A percentile compares a stretch with the other conserved stretches of the same genome.
These are phyloP conservation scores for Cryptosula pallasiana DNA, from an alignment of 2,888 invertebrate genomes.

Conservation along the genomic window DNA sequence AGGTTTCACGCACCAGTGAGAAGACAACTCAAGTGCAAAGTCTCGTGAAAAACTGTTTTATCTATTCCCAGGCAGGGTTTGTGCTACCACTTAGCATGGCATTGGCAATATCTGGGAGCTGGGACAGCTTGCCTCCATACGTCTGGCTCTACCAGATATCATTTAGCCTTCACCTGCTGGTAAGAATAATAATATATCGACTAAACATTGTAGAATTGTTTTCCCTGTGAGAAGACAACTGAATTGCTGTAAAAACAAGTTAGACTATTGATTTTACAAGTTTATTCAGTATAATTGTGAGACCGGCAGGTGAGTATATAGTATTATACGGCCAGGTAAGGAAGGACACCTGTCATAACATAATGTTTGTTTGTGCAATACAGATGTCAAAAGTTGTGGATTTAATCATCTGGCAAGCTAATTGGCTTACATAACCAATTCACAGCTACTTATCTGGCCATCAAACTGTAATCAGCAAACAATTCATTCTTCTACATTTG, in stretches of 20 bases:
- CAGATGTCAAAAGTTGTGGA: not conserved
- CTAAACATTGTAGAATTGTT: too few relatives aligned
- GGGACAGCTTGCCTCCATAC: not conserved
- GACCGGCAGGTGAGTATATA: too few relatives aligned
- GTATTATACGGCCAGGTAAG: too few relatives aligned
- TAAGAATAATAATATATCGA: not conserved
- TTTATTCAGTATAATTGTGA: too few relatives aligned
- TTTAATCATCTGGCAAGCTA: not conserved
- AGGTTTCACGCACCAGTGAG: too few relatives aligned
- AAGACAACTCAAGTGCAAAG: too few relatives aligned
- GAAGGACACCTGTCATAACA: too few relatives aligned
- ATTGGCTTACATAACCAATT: not conserved
- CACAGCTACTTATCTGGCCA: not conserved
- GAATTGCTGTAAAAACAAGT: too few relatives aligned
- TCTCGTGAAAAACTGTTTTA: too few relatives aligned
- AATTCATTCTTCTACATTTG: too few relatives aligned
- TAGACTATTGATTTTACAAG: too few relatives aligned
- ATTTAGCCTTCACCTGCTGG: not conserved
- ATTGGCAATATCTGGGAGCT: not conserved
- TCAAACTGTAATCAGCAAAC: not conserved
- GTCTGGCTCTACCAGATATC: not conserved
- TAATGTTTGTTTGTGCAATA: not conserved
- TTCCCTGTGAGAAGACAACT: too few relatives aligned
- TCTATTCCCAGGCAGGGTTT: not conserved
- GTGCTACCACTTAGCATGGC: constrained; percentile 2